Evolutionary conservation across 2,888 invertebrate genomes (phyloP), one percentile per base, ranked within the genome.

Genomic region (Drosophila koepferae): DNA sequence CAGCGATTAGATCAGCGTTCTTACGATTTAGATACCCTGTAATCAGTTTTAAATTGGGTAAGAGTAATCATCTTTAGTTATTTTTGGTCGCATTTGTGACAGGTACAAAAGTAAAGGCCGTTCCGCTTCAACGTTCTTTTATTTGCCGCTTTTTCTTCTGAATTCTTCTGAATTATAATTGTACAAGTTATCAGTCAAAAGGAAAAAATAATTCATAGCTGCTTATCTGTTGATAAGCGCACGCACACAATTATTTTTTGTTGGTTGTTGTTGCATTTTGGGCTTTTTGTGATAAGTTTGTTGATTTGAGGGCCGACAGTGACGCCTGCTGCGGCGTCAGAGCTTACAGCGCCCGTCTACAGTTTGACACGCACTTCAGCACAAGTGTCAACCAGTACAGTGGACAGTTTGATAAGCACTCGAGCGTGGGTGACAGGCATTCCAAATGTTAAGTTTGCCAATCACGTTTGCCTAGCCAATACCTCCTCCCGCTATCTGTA

Each of bases 161-260:
- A 28, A 20, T 38, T 62, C 12, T 51, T 40, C 40, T 55, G 44
- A 46, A 51, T 80, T 77, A 54, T 43, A 55, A 73, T 69, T 70
- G 72, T 70, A 53, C 28, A 72, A 46, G 62, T 80, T 89, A 82
- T 82, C 89, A 89, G 87, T 86, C 85, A 86, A 83, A 78, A 72
- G 74, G 61, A 64, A 49, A n/a, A 49, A 34, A 34, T 18, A 51
- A 69, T 78, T 74, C 78, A 64, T 60, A 53, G 59, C 62, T 67
- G 81, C 90, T 83, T 83, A 83, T 83, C 83, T 65, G 61, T 56
- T 89, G 83, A 83, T 83, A 83, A 89, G 65, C 54, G 28, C 40
- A 54, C 55, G 51, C 46, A 51, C 62, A 59, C 51, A 43, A 62
- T 55, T 51, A 51, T 46, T 46, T 34, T 34, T 28, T 55, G 49